Conservation (phyloP, 2,113 vertebrate genomes). For the Rhineura floridana region DNA sequence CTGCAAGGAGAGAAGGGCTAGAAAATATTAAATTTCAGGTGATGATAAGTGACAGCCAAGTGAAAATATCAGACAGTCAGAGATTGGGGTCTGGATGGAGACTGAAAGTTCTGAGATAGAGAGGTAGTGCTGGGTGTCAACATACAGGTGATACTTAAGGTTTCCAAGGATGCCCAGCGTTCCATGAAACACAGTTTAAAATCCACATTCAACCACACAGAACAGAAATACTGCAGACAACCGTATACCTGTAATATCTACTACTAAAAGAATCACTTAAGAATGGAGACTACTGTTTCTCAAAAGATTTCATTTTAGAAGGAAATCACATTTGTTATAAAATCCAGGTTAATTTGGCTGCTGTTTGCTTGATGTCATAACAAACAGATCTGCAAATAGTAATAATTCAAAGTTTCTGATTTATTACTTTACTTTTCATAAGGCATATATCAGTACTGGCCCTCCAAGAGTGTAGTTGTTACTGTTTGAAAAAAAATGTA, state of each 20-base stretch:
- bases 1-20: too few species aligned
- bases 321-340: neutral
- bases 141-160: neutral
- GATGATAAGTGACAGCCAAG: too few species aligned
- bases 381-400: neutral
- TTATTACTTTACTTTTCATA: neutral
- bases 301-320: neutral
- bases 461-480: neutral
- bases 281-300: neutral
- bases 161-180: neutral
- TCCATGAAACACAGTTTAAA: neutral
- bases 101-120: too few species aligned
- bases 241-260: neutral
- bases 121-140: too few species aligned
- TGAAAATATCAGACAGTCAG: too few species aligned
- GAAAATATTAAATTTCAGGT: too few species aligned
- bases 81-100: too few species aligned
- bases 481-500: neutral
- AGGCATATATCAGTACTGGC: neutral
- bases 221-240: neutral
- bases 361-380: too few species aligned
- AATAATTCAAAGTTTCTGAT: neutral
- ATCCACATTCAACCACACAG: neutral
- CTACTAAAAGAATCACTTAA: neutral
- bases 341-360: neutral